Evolutionary conservation across 2,888 invertebrate species (phyloP), one percentile per base, ranked within the genome.

Genomic region (Pherbina coryleti): DNA sequence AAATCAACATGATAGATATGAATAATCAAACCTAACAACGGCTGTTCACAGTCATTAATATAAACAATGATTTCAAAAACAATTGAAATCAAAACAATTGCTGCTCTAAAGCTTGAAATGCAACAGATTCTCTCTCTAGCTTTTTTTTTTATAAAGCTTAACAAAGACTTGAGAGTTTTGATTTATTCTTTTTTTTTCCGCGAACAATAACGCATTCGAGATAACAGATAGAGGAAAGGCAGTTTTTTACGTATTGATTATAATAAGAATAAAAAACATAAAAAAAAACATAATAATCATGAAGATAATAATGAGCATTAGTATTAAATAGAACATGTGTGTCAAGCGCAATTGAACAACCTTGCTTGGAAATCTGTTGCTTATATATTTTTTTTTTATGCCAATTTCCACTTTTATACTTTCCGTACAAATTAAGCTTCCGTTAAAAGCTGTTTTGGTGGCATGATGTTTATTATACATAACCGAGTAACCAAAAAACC

Each of bases 321-420:
- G 57, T 14, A 25, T 25, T 57, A 14, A 22, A 57, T n/a, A 17
- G 31, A 53, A 22, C 19, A 31, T 72, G 34, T 77, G 72, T 77
- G 77, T 77, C 77, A 77, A 77, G 77, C 72, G 37, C 72, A 77
- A 17, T 44, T 25, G 22, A 66, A 55, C 34, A 77, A 55, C 77
- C 77, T 77, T 77, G 72, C 34, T 55, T 64, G 44, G 14, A 49
- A 71, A 70, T 37, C 37, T 37, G 8, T n/a, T n/a, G n/a, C n/a
- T n/a, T n/a, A n/a, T n/a, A n/a, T n/a, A n/a, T n/a, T n/a, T n/a
- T n/a, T n/a, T n/a, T n/a, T n/a, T n/a, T n/a, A n/a, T n/a, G n/a
- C n/a, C n/a, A 8, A 37, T 37, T 37, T 37, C 8, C 5, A 7
- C 37, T 7, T 7, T 4, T 37, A 4, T 37, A 37, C 4, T 8